A percentile compares a stretch with the other conserved stretches of the same genome.
phyloP scores from a whole-genome alignment of 2,797 vertebrate species.

The Semaprochilodus insignis region DNA sequence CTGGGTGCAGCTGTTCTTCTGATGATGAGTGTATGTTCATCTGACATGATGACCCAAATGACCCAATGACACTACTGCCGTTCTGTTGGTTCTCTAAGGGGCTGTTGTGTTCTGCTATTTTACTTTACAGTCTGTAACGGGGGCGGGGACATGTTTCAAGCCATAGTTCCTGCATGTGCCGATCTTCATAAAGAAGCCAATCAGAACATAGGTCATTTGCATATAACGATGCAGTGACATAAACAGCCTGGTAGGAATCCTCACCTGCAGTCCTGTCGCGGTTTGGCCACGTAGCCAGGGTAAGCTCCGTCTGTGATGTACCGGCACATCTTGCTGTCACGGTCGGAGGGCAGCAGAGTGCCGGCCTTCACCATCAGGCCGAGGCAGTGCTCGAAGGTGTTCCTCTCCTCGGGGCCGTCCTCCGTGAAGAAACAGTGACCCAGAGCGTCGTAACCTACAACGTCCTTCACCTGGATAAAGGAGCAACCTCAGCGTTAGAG shows the following conservation, averaged over 20 bases:
- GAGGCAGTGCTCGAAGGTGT: constrained; percentile 95
- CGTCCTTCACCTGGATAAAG: constrained; percentile 85
- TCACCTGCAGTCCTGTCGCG: constrained; percentile 94
- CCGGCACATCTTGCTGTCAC: constrained; percentile 93
- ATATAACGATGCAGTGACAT: no score
- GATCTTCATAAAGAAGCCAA: no score
- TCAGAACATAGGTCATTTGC: no score
- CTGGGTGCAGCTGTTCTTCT: no score
- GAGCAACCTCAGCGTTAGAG: background rate
- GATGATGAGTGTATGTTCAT: no score
- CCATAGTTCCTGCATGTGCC: no score
- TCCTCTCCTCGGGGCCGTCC: constrained; percentile 94
- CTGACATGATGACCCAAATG: no score
- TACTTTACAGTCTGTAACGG: no score
- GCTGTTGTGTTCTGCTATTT: no score
- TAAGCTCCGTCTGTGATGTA: constrained; percentile 87
- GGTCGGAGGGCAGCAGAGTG: constrained; percentile 92
- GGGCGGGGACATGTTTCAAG: no score
- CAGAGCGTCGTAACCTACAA: constrained; percentile 89
- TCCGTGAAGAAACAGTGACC: constrained; percentile 98
- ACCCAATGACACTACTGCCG: no score
- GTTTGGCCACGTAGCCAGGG: constrained; percentile 92
- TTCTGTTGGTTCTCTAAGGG: no score
- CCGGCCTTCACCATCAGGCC: constrained; percentile 90
- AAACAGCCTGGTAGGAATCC: background rate